Conservation (phyloP, 2,113 vertebrate species). For the Nanorana parkeri region DNA sequence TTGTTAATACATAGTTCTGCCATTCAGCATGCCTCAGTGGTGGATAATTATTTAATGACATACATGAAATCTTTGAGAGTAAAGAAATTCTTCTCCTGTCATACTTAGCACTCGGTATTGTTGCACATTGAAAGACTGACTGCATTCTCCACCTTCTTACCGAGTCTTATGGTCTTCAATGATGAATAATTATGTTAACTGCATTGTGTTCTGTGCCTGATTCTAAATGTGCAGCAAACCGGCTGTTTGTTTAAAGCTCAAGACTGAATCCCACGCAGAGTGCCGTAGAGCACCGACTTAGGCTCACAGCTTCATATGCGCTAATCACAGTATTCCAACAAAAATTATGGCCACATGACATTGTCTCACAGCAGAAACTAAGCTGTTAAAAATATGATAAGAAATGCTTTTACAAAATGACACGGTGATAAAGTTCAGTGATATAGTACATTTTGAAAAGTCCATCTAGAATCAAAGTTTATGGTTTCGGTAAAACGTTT, state of each 20-base stretch:
- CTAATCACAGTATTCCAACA: not conserved
- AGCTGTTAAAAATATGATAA: not conserved
- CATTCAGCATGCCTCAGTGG: not conserved
- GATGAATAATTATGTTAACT: slow-evolving; percentile 46
- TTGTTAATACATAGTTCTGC: not conserved
- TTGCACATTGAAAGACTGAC: slow-evolving; percentile 12
- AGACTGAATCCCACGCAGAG: not conserved
- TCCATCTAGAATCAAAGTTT: no score
- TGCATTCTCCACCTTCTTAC: not conserved
- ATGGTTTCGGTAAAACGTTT: no score
- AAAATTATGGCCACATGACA: not conserved
- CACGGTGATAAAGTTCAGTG: no score
- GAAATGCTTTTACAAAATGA: not conserved
- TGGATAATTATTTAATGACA: slow-evolving; percentile 20
- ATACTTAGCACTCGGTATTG: slow-evolving; percentile 1
- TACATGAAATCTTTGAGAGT: not conserved
- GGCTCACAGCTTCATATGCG: not conserved
- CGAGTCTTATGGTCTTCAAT: slow-evolving; percentile 2
- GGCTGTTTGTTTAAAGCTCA: slow-evolving; percentile 35
- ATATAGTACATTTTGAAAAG: no score
- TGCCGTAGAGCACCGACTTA: not conserved
- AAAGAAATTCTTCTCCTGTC: slow-evolving; percentile 18
- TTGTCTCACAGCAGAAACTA: no score
- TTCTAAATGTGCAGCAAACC: slow-evolving; percentile 4
- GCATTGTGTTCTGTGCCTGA: slow-evolving; percentile 1